Percentiles rank a stretch among this genome's conserved stretches.
These are phyloP conservation scores for Clangula hyemalis DNA, from an alignment of 2,797 vertebrate species.

Conservation along the genomic window DNA sequence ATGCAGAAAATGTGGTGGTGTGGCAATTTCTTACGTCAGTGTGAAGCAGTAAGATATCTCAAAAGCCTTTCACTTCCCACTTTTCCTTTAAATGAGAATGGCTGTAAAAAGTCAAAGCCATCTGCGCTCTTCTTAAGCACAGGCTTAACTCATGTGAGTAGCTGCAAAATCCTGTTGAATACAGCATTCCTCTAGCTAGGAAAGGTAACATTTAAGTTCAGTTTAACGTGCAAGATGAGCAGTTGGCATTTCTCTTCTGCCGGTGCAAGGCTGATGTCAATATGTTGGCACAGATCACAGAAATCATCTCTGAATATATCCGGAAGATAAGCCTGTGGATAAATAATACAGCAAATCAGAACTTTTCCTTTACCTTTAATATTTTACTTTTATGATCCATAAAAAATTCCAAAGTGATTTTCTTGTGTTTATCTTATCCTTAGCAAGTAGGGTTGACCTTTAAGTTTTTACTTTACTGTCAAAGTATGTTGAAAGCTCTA, in stretches of 20 bases:
- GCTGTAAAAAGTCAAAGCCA: not conserved
- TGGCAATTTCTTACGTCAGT: not conserved
- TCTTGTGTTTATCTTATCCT: conserved; percentile 79
- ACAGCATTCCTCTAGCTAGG: not conserved
- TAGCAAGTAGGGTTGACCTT: conserved; percentile 86
- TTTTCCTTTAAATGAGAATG: not conserved
- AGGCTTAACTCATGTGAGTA: not conserved
- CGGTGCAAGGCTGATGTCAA: not conserved
- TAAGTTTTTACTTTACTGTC: conserved; percentile 84
- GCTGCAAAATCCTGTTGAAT: not conserved
- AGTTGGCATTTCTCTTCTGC: conserved; percentile 17
- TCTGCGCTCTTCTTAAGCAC: not conserved
- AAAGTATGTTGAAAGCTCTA: conserved; percentile 81
- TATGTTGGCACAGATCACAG: not conserved
- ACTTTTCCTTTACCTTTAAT: conserved; percentile 10
- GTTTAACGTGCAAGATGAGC: not conserved
- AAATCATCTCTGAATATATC: not conserved
- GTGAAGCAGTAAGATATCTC: not conserved
- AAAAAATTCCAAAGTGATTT: conserved; percentile 77
- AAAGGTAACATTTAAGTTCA: not conserved
- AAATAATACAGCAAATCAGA: conserved; percentile 23
- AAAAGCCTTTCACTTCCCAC: not conserved
- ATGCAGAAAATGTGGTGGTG: not conserved
- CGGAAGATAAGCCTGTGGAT: not conserved
- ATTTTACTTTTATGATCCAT: conserved; percentile 75